phyloP scores from a whole-genome alignment of 2,888 invertebrate species.

The Chrysolina haemoptera region DNA sequence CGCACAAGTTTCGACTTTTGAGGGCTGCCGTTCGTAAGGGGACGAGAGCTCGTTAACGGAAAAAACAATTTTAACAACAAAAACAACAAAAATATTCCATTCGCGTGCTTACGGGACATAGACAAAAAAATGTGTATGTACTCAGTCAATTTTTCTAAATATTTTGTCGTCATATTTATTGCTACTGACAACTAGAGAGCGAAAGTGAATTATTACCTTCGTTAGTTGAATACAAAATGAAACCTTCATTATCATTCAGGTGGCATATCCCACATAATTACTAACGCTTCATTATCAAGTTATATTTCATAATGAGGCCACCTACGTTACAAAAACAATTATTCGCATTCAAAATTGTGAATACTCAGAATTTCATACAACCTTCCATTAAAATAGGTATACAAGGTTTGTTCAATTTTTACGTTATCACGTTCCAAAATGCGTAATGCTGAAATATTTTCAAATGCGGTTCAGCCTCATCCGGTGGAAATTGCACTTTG shows the following conservation, averaged over 20 bases:
- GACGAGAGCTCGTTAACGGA: no score
- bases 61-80: no score
- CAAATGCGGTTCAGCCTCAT: no score
- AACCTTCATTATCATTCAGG: slow-evolving; percentile 1
- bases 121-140: background rate
- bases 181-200: background rate
- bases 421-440: no score
- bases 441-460: no score
- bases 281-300: slow-evolving; percentile 11
- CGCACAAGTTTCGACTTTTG: no score
- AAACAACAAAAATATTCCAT: no score
- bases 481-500: no score
- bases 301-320: slow-evolving; percentile 15
- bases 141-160: background rate
- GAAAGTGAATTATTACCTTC: background rate
- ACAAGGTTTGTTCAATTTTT: background rate
- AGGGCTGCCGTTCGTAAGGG: no score
- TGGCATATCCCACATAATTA: slow-evolving; percentile 3
- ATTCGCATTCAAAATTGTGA: background rate
- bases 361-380: background rate
- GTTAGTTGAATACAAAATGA: background rate
- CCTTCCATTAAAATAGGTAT: background rate
- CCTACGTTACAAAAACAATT: background rate
- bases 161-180: background rate
- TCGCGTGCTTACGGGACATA: no score